Base-by-base conservation (phyloP, 2,797 vertebrate genomes). In the Mormyrops boulengeri region DNA sequence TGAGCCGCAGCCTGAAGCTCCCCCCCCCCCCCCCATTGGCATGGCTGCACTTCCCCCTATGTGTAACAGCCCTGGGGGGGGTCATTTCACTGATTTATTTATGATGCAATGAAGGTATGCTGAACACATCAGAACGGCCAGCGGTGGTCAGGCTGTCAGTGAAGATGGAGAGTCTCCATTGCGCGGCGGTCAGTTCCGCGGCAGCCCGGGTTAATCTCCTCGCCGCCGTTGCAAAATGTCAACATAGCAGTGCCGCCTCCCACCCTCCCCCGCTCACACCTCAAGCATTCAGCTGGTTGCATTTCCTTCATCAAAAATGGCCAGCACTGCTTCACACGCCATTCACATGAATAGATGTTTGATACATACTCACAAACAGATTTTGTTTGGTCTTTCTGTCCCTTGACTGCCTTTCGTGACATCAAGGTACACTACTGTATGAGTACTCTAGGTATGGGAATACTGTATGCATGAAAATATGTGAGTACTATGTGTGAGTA, bases 21-120 rank as follows among this genome's bases (percentile, higher is more conserved):
- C 44, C 47, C 82, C 41, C 94, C 93, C 92, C 90, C 19, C 91
- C 91, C 73, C 93, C 90, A 90, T 89, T 66, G 26, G 91, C 92
- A 92, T 93, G 91, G 93, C 90, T 94, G 95, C 96, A 94, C 93
- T 95, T 94, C 93, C 93, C 95, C 93, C 84, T 60, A 8, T 17
- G 93, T 94, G 96, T 95, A 95, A 62, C 60, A 62, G 60, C 60
- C 60, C 60, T 26, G 66, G 11, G 41, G 88, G 26, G 96, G 97
- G 97, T 97, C 91, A 97, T 98, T 97, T 97, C 96, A 97, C 97
- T 97, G 97, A 95, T 98, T 98, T 99, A 99, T 99, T 99, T 98
- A 99, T 98, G 97, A 98, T 97, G 97, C 97, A 96, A 96, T 97
- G 97, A 97, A 98, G 97, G 97, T 97, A 97, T 97, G 97, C 97